phyloP scores from a whole-genome alignment of 2,797 vertebrate genomes.

The Chaetophractus vellerosus region DNA sequence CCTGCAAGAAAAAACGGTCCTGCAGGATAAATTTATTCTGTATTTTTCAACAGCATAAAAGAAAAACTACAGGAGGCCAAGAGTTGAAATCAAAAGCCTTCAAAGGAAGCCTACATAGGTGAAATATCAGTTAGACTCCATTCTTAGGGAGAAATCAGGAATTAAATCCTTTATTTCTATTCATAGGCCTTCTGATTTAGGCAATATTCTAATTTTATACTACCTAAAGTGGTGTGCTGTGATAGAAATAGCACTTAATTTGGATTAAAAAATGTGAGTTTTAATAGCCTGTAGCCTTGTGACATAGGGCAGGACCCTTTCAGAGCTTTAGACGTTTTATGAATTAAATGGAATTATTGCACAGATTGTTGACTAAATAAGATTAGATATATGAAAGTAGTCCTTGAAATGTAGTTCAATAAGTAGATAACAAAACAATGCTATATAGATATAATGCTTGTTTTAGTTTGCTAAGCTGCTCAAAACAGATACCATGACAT shows the following conservation, averaged over 20 bases:
- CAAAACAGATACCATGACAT: no score
- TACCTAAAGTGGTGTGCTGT: no score
- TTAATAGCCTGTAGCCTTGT: neutral
- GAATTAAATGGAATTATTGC: neutral
- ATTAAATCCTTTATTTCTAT: neutral
- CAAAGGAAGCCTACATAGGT: neutral
- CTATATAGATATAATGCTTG: no score
- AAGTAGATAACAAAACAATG: neutral
- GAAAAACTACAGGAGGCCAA: neutral
- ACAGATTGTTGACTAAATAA: neutral
- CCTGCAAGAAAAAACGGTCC: neutral
- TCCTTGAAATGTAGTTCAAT: neutral
- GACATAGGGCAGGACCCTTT: neutral
- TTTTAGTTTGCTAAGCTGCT: no score
- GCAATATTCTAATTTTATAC: neutral
- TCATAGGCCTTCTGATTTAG: neutral
- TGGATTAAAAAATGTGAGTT: neutral
- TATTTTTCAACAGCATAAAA: slow-evolving; percentile 58
- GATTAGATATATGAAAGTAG: neutral
- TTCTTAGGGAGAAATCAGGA: neutral
- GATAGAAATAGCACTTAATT: neutral
- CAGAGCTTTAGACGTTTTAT: neutral
- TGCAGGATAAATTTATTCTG: neutral
- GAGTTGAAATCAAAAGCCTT: neutral
- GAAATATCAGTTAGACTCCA: neutral